Percentiles rank a stretch among this genome's conserved stretches.
These are phyloP conservation scores for Myrmecophaga tridactyla DNA, from an alignment of 2,113 vertebrate genomes.

Conservation along the genomic window DNA sequence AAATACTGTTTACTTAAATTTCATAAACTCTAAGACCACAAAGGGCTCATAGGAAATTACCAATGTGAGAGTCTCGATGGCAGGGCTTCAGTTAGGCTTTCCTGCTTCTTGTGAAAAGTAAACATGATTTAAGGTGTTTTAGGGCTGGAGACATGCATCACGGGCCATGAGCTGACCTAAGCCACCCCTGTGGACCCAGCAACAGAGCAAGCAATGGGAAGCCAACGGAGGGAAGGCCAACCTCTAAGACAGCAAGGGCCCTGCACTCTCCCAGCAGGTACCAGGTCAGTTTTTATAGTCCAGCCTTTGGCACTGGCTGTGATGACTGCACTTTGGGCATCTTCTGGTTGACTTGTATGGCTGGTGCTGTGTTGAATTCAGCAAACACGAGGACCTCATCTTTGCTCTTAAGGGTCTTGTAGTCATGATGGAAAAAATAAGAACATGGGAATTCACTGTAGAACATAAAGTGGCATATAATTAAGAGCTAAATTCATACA, in stretches of 20 bases:
- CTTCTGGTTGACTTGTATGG: neutral
- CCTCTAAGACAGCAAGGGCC: neutral
- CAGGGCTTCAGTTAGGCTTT: neutral
- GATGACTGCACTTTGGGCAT: neutral
- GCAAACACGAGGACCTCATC: neutral
- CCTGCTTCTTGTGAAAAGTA: conserved; percentile 50
- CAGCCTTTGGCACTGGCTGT: neutral
- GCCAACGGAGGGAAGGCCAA: neutral
- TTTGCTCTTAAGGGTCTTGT: neutral
- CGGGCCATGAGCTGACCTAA: neutral
- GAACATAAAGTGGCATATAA: neutral
- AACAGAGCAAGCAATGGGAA: rapidly evolving
- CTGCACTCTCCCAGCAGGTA: neutral
- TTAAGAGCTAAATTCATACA: neutral
- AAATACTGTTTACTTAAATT: conserved; percentile 65
- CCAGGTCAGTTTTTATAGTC: neutral
- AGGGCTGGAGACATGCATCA: neutral
- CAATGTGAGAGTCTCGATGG: neutral
- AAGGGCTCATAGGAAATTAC: conserved; percentile 37
- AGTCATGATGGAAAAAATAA: neutral
- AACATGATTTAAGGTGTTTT: neutral
- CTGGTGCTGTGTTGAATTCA: neutral
- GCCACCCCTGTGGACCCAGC: neutral
- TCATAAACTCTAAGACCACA: conserved; percentile 59
- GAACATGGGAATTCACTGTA: neutral